Percentiles rank a stretch among this genome's conserved stretches.
These are phyloP conservation scores for Doryteuthis pealeii DNA, from an alignment of 1,140 invertebrate species.

Conservation along the genomic window DNA sequence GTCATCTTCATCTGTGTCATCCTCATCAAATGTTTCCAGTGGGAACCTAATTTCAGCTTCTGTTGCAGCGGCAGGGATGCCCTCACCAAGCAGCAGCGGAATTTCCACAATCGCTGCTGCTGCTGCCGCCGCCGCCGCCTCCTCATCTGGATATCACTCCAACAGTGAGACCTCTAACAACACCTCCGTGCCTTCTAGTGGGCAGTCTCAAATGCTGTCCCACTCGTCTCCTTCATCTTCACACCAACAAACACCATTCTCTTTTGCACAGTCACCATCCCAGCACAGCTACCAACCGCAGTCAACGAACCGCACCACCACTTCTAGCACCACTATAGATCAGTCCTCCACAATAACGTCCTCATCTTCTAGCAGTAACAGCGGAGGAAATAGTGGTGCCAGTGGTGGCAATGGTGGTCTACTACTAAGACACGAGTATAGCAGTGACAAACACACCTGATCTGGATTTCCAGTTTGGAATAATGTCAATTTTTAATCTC, in stretches of 20 bases:
- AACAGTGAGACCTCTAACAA: neutral
- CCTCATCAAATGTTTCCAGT: neutral
- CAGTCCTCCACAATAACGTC: neutral
- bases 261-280: neutral
- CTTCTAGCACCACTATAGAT: neutral
- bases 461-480: neutral
- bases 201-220: neutral
- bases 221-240: conserved; percentile 1
- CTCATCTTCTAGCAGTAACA: neutral
- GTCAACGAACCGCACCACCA: neutral
- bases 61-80: neutral
- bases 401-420: neutral
- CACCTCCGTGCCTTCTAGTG: neutral
- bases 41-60: neutral
- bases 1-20: neutral
- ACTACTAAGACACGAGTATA: neutral
- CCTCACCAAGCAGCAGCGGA: neutral
- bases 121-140: neutral
- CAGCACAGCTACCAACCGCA: neutral
- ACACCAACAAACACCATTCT: neutral
- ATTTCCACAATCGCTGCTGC: neutral
- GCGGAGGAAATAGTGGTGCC: neutral
- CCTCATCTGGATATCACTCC: neutral
- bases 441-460: conserved; percentile 1
- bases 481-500: neutral